phyloP scores from a whole-genome alignment of 2,797 vertebrate species.

The Poecilia gillii region DNA sequence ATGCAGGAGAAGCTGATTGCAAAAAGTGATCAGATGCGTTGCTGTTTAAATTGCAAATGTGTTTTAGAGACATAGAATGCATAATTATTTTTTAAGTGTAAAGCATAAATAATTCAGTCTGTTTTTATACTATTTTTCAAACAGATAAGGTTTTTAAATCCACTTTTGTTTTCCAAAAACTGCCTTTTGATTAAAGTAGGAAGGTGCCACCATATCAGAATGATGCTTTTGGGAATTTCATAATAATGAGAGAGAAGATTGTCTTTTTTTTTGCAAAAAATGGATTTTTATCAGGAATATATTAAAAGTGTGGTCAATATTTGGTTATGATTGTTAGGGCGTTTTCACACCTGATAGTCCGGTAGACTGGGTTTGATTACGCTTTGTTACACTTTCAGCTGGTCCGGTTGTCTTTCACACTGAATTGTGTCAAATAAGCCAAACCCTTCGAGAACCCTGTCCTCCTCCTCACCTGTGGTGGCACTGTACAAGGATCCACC shows the following conservation, averaged over 20 bases:
- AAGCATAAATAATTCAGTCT: neutral
- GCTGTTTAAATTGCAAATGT: neutral
- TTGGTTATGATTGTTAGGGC: too few relatives aligned
- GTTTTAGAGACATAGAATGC: neutral
- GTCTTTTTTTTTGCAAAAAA: neutral
- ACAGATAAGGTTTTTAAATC: neutral
- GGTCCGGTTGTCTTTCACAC: too few relatives aligned
- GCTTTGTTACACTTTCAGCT: too few relatives aligned
- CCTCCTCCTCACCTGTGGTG: too few relatives aligned
- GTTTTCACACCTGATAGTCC: too few relatives aligned
- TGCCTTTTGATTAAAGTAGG: neutral
- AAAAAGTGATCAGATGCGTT: neutral
- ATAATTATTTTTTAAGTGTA: neutral
- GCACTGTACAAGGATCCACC: too few relatives aligned
- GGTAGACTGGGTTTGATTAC: too few relatives aligned
- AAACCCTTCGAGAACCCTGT: too few relatives aligned
- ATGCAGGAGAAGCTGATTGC: neutral
- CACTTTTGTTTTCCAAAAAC: neutral
- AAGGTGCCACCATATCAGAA: neutral
- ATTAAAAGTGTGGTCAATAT: neutral
- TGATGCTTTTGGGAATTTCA: neutral
- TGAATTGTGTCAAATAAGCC: too few relatives aligned
- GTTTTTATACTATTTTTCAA: neutral
- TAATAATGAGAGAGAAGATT: neutral
- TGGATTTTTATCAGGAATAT: neutral